A percentile compares a stretch with the other conserved stretches of the same genome.
phyloP scores from a whole-genome alignment of 2,797 vertebrate genomes.

The Schizothorax lantsangensis region DNA sequence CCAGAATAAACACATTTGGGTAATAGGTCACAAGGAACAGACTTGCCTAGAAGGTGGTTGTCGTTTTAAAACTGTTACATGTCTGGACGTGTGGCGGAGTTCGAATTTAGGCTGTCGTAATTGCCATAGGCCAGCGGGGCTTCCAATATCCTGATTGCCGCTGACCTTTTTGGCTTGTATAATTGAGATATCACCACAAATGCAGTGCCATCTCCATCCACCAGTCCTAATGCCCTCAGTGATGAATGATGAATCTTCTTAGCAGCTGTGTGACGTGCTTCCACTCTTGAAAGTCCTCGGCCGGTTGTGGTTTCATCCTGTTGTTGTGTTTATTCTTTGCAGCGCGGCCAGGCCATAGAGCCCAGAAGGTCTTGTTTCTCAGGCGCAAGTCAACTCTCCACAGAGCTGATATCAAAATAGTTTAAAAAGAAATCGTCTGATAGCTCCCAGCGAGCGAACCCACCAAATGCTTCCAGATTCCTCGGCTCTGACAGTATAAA shows the following conservation, averaged over 20 bases:
- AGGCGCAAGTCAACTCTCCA: slow-evolving; percentile 78
- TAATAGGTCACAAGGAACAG: slow-evolving; percentile 74
- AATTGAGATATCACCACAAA: slow-evolving; percentile 17
- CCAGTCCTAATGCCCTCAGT: not conserved
- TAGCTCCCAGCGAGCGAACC: slow-evolving; percentile 77
- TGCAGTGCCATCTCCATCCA: not conserved
- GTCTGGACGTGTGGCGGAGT: slow-evolving; percentile 64
- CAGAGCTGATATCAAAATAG: slow-evolving; percentile 81
- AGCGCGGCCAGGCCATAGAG: slow-evolving; percentile 71
- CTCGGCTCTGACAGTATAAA: slow-evolving; percentile 75
- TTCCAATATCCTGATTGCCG: slow-evolving; percentile 68
- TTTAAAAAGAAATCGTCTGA: slow-evolving; percentile 77
- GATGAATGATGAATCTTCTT: not conserved
- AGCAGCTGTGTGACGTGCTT: slow-evolving; percentile 31
- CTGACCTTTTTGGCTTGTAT: slow-evolving; percentile 54
- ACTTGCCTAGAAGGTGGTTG: slow-evolving; percentile 43
- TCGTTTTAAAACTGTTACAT: slow-evolving; percentile 54
- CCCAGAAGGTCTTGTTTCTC: slow-evolving; percentile 76
- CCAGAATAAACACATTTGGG: slow-evolving; percentile 85
- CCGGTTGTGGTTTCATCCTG: slow-evolving; percentile 57
- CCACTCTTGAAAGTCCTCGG: slow-evolving; percentile 48
- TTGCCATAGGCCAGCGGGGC: slow-evolving; percentile 58
- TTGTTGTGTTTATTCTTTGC: slow-evolving; percentile 78
- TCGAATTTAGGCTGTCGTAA: slow-evolving; percentile 68
- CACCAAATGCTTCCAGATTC: slow-evolving; percentile 78